Evolutionary conservation across 2,113 vertebrate genomes (phyloP), one percentile per base, ranked within the genome.

Genomic region (Gopherus evgoodei): DNA sequence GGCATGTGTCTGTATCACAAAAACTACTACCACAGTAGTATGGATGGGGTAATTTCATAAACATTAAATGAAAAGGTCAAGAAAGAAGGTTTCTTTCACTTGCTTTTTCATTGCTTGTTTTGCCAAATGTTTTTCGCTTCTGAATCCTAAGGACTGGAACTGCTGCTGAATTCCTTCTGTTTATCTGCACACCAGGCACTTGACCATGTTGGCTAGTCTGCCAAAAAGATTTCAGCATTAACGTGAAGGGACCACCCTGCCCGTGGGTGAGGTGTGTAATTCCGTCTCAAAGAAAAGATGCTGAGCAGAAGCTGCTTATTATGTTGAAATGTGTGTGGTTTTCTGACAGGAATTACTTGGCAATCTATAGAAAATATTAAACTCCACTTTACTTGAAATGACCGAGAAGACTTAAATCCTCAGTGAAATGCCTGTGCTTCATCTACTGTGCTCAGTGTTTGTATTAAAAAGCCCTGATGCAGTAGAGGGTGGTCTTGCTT

Each of bases 221-320:
- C 97, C 97, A 97, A 91, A 90, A 97, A 90, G 94, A 52, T 94
- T 97, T 96, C 96, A 88, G 94, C 91, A 56, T 88, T 91, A 92
- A 83, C 91, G 91, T 87, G 96, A 95, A 90, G 84, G 94, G 97
- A 97, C 97, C 97, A 98, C 97, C 97, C 97, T 97, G 97, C 93
- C 94, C 62, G 86, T 93, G 96, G 95, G 90, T 91, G 97, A 97
- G 97, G 97, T 96, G 97, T 94, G 89, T 69, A 96, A 96, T 96
- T 97, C 93, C 87, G 95, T 91, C 96, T 95, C 54, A 5, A 92
- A 94, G 96, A 62, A 89, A 57, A 96, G 90, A 96, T 92, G 94
- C 94, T 89, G 72, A 97, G 97, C 95, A 94, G 97, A 96, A 95
- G 92, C 94, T 94, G 97, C 95, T 97, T 94, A 95, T 96, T 96